Base-by-base conservation (phyloP, 2,113 vertebrate genomes). In the Limnothrissa miodon region DNA sequence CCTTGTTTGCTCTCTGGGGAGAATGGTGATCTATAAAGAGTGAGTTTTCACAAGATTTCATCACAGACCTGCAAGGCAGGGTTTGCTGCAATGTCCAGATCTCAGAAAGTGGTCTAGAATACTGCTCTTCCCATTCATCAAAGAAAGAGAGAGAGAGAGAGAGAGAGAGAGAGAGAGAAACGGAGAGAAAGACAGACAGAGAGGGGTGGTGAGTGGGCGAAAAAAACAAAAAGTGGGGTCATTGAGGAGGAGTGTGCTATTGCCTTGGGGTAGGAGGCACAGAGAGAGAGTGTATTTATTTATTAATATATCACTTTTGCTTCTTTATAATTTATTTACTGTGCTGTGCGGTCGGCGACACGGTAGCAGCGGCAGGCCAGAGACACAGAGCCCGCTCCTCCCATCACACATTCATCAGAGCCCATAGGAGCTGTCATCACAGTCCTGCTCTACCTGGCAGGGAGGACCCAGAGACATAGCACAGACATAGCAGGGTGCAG, bases 131-230 rank as follows among this genome's bases (percentile, higher is more conserved):
- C n/a, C 84, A 85, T 85, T 85, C 66, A 82, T 81, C 39, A 85
- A 74, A 83, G 78, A 4, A 42, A n/a, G 2, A 82, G 42, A 42
- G 42, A 42, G 3, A 51, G 59, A 88, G 87, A 45, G 7, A 5
- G 83, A 86, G 85, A 82, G 90, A 83, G 53, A 23, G 80, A 74
- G 56, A 74, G 81, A 13, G 33, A 45, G 39, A 66, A n/a, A 46
- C n/a, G 46, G 29, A 36, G 15, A 45, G 29, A 5, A 21, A 80
- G 51, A 86, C n/a, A 78, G 1, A 29, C n/a, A 29, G 59, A 29
- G 59, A 62, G 25, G 59, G 10, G 25, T n/a, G 59, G 23, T 59
- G 2, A 25, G 59, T 8, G 25, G 29, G 25, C 4, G 46, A 11
- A 10, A 17, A 48, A 62, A 29, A 62, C 59, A 62, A 74, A n/a